These are phyloP conservation scores for Horisme vitalbata DNA, from an alignment of 2,888 invertebrate genomes.

Conservation along the genomic window DNA sequence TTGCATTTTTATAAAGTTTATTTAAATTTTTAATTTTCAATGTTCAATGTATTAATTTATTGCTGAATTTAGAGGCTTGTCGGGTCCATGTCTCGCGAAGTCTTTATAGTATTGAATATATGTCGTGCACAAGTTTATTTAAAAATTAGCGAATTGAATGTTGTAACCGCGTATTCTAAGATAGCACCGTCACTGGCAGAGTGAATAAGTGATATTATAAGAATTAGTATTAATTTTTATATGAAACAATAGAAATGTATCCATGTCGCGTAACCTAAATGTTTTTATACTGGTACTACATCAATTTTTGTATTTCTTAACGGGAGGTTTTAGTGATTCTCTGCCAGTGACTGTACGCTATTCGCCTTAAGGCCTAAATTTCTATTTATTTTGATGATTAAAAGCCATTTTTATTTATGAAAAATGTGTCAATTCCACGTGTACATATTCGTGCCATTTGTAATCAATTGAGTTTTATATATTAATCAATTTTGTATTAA, in stretches of 20 bases:
- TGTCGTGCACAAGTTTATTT: conserved; percentile 50
- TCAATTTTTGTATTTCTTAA: conserved; percentile 15
- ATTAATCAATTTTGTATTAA: conserved; percentile 49
- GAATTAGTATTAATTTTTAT: conserved; percentile 24
- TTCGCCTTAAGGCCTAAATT: conserved; percentile 54
- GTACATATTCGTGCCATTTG: conserved; percentile 79
- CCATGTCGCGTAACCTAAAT: conserved; percentile 16
- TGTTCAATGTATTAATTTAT: conserved; percentile 31
- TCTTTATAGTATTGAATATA: conserved; percentile 36
- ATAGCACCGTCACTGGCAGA: conserved; percentile 27
- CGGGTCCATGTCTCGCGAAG: conserved; percentile 39
- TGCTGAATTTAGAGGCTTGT: conserved; percentile 24
- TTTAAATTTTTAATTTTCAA: conserved; percentile 23
- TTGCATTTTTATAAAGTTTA: conserved; percentile 38
- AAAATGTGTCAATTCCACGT: conserved; percentile 77
- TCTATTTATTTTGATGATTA: conserved; percentile 37
- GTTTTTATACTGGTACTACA: conserved; percentile 17
- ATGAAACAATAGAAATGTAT: conserved; percentile 17
- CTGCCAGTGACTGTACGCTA: conserved; percentile 43
- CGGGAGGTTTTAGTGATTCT: conserved; percentile 10
- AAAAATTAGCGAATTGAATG: conserved; percentile 22
- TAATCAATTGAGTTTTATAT: conserved; percentile 48
- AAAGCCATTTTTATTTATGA: conserved; percentile 53
- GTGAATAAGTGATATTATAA: conserved; percentile 14
- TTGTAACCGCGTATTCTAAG: conserved; percentile 23